Evolutionary conservation across 2,888 invertebrate genomes (phyloP), one percentile per base, ranked within the genome.

Genomic region (Thymelicus acteon): DNA sequence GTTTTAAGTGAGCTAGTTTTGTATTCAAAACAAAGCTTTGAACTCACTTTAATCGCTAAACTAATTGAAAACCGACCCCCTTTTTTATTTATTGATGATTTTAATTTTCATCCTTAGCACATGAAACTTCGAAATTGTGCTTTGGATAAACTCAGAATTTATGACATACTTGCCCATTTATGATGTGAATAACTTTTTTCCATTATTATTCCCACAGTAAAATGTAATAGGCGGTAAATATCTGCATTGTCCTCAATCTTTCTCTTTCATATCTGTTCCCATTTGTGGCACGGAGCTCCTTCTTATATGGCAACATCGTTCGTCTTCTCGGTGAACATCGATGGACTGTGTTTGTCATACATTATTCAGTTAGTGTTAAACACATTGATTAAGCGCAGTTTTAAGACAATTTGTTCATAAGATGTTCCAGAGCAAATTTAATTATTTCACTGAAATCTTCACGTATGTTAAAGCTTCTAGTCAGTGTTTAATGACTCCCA

Each of bases 181-280:
- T 4, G 5, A 49, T 60, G 49, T 48, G 37, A 31, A 60, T 58
- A 8, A 44, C 61, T 61, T 31, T 60, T 48, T 62, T 60, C 19
- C 44, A 61, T 52, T 52, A 15, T 19, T 49, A 40, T 40, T 40
- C 39, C 31, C 58, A 40, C 54, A 40, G 13, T 52, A 52, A 49
- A 40, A 54, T 19, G 19, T n/a, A 12, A 10, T n/a, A 37, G 15
- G 39, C 47, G 31, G 39, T 40, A 60, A 37, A 62, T 39, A 15
- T 58, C 47, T 66, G n/a, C 58, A 72, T 84, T 86, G 83, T 87
- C 88, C 87, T 88, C 87, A 86, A 75, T 83, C 83, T 78, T 73
- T 86, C 88, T 86, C 85, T 84, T 77, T 88, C 84, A 77, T 69
- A n/a, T 72, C 76, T 74, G 76, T 75, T 75, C 73, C 75, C 76